Evolutionary conservation across 2,797 vertebrate genomes (phyloP).

Genomic region (Potorous gilbertii): DNA sequence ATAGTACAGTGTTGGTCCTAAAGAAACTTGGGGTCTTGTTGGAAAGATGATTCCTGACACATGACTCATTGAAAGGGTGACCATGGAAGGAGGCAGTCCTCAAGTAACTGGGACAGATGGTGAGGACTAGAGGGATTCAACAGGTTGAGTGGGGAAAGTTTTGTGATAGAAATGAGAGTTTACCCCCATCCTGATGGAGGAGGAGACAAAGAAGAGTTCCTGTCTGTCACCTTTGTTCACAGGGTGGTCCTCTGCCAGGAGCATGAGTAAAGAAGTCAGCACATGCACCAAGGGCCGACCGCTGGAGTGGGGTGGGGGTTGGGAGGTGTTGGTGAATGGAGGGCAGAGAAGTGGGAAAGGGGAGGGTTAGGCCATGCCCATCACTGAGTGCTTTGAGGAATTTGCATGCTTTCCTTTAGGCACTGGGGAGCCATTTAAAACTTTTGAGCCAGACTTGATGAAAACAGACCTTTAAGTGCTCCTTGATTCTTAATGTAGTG

Average conservation of each 20-base stretch:
- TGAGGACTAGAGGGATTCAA: neutral
- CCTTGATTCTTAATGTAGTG: neutral
- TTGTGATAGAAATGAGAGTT: neutral
- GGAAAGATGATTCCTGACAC: neutral
- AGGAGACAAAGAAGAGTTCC: neutral
- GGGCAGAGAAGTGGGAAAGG: neutral
- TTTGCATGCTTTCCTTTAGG: neutral
- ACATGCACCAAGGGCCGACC: neutral
- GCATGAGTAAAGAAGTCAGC: neutral
- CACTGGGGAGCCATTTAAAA: neutral
- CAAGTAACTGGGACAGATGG: neutral
- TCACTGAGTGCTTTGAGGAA: neutral
- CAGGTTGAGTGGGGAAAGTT: neutral
- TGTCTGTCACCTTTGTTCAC: neutral
- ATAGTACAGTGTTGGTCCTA: neutral
- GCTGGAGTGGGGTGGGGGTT: neutral
- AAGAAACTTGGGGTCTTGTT: neutral
- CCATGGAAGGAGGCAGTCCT: neutral
- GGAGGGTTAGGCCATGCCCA: neutral
- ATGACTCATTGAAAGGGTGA: neutral
- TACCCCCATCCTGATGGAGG: neutral
- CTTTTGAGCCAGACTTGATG: neutral
- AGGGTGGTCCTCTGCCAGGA: neutral
- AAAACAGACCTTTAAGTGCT: neutral
- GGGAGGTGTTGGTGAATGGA: neutral